Percentiles rank a stretch among this genome's conserved stretches.
Conservation (phyloP, 2,888 invertebrate species). For the Drosophila paranaensis region DNA sequence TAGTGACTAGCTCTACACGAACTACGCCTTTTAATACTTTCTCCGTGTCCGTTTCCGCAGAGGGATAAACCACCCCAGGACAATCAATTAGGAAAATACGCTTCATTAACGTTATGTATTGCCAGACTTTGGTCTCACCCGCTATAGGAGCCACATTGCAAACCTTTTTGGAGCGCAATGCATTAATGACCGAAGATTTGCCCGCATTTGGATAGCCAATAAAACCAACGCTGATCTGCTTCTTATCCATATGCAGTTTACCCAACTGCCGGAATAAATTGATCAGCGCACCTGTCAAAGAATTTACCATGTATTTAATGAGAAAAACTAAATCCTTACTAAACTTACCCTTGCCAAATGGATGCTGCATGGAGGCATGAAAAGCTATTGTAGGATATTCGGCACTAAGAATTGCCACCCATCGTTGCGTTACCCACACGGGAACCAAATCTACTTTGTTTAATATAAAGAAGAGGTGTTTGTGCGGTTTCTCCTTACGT, state of each 20-base stretch:
- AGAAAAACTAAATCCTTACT: neutral
- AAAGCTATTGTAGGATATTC: constrained; percentile 99
- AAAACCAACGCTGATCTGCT: constrained; percentile 99
- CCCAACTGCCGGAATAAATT: constrained; percentile 97
- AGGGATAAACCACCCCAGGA: constrained; percentile 99
- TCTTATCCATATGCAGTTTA: constrained; percentile 97
- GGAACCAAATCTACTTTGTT: constrained; percentile 99
- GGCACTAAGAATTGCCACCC: constrained; percentile 96
- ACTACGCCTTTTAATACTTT: constrained; percentile 99
- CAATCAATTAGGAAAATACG: constrained; percentile 99
- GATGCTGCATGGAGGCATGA: constrained; percentile 99
- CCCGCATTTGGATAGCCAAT: constrained; percentile 99
- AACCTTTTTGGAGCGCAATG: constrained; percentile 97
- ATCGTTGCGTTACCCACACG: constrained; percentile 98
- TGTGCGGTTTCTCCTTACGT: constrained; percentile 97
- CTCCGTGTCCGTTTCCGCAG: constrained; percentile 97
- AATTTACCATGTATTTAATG: neutral
- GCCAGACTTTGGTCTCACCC: constrained; percentile 99
- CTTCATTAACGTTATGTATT: constrained; percentile 99
- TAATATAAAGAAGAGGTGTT: constrained; percentile 97
- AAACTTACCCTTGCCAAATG: constrained; percentile 94
- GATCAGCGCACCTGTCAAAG: constrained; percentile 90
- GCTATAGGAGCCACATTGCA: constrained; percentile 99
- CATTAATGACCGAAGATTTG: constrained; percentile 99
- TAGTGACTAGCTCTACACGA: constrained; percentile 96